phyloP scores from a whole-genome alignment of 92 coral and sea anemone species.

The Galaxea fascicularis region DNA sequence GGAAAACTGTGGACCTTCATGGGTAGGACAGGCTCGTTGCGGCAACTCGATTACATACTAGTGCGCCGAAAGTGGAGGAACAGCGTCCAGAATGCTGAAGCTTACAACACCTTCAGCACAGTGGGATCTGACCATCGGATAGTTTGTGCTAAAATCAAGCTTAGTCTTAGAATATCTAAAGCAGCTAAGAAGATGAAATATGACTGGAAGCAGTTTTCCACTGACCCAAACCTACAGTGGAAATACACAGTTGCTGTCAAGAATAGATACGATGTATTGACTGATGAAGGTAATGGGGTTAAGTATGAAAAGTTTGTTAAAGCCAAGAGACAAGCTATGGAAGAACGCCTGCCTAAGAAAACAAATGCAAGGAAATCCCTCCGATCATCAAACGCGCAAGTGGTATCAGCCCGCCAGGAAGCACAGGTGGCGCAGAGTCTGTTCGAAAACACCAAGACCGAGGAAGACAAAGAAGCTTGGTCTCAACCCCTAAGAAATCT shows the following conservation, averaged over 20 bases:
- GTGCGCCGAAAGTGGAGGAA: conserved; percentile 56
- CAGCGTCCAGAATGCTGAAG: conserved; percentile 51
- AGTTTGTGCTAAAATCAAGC: conserved; percentile 54
- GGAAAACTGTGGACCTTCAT: conserved; percentile 53
- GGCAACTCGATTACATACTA: conserved; percentile 59
- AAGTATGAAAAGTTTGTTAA: conserved; percentile 28
- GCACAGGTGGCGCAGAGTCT: conserved; percentile 18
- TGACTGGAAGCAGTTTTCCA: conserved; percentile 31
- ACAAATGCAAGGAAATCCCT: conserved; percentile 19
- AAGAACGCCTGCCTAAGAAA: conserved; percentile 30
- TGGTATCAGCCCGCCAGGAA: conserved; percentile 28
- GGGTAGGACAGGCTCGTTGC: conserved; percentile 23
- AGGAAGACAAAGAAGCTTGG: conserved; percentile 20
- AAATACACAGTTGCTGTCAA: conserved; percentile 22
- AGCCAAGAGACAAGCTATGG: conserved; percentile 44
- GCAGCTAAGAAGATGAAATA: conserved; percentile 22
- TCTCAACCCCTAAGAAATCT: conserved; percentile 22
- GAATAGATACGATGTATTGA: conserved; percentile 36
- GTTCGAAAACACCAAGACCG: conserved; percentile 21
- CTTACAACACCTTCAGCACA: conserved; percentile 51
- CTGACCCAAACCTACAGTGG: conserved; percentile 13
- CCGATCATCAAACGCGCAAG: conserved; percentile 21
- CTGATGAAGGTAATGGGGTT: conserved; percentile 12
- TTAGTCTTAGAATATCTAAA: conserved; percentile 30
- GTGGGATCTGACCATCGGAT: conserved; percentile 66